Evolutionary conservation across 2,888 invertebrate species (phyloP).

Genomic region (Nasonovia ribisnigri): DNA sequence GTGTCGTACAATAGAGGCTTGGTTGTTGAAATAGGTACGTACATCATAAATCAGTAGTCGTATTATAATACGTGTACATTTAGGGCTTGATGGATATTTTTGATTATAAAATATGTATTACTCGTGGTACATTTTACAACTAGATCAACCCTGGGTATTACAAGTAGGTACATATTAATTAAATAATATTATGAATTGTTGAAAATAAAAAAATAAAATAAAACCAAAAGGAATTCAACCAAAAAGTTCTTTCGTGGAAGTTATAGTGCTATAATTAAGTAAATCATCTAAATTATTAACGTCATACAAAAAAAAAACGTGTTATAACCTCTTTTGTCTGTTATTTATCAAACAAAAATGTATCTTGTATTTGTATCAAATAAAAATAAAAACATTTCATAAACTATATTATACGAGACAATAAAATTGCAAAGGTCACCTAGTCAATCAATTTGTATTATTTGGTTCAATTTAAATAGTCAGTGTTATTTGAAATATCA

Average conservation of each 20-base stretch:
- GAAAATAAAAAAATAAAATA: neutral
- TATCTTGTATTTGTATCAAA: neutral
- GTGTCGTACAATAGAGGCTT: neutral
- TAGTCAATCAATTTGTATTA: neutral
- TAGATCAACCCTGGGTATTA: neutral
- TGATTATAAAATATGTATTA: constrained; percentile 20
- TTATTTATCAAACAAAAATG: neutral
- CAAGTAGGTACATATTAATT: neutral
- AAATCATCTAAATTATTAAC: neutral
- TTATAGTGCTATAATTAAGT: neutral
- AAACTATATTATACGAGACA: neutral
- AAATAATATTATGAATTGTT: neutral
- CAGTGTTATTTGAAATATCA: neutral
- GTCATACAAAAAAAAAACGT: neutral
- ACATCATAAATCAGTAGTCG: constrained; percentile 1
- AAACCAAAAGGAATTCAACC: neutral
- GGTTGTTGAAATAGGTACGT: constrained; percentile 18
- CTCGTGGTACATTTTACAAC: neutral
- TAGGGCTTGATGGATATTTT: neutral
- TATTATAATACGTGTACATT: neutral
- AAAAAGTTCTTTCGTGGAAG: neutral
- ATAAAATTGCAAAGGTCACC: neutral
- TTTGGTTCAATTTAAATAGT: neutral
- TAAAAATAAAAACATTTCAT: neutral
- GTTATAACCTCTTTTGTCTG: neutral